Conservation (phyloP, 2,888 invertebrate genomes). For the Acanthosoma haemorrhoidale region DNA sequence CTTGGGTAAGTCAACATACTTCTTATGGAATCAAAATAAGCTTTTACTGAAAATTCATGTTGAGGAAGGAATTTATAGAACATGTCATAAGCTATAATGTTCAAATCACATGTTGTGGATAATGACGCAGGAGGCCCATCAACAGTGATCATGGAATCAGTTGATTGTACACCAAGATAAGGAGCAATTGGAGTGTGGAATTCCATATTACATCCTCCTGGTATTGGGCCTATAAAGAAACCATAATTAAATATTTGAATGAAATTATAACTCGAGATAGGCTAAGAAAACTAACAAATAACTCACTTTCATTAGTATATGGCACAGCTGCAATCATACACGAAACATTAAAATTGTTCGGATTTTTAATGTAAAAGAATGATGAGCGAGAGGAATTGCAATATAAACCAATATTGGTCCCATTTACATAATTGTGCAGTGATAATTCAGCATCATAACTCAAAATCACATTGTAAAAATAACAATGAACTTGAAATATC, state of each 20-base stretch:
- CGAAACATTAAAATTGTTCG: constrained; percentile 45
- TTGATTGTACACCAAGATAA: constrained; percentile 50
- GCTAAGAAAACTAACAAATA: constrained; percentile 19
- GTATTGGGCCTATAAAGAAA: constrained; percentile 59
- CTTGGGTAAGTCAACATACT: constrained; percentile 54
- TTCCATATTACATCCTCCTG: constrained; percentile 74
- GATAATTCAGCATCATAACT: constrained; percentile 48
- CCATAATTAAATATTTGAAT: constrained; percentile 39
- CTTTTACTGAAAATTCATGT: constrained; percentile 51
- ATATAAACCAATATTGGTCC: constrained; percentile 59
- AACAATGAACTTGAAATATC: constrained; percentile 61
- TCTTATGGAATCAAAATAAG: constrained; percentile 57
- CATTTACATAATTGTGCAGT: constrained; percentile 48
- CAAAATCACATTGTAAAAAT: constrained; percentile 54
- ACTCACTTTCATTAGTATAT: constrained; percentile 51
- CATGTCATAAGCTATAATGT: constrained; percentile 47
- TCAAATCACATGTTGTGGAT: not conserved
- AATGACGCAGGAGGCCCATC: constrained; percentile 43
- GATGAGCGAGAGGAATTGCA: constrained; percentile 40
- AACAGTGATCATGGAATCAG: constrained; percentile 50
- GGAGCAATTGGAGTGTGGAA: constrained; percentile 57
- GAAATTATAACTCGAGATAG: not conserved
- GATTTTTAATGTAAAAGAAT: constrained; percentile 50
- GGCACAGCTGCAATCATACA: constrained; percentile 52
- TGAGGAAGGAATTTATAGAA: constrained; percentile 61